These are phyloP conservation scores for Protonemura montana DNA, from an alignment of 2,888 invertebrate genomes.

Conservation along the genomic window DNA sequence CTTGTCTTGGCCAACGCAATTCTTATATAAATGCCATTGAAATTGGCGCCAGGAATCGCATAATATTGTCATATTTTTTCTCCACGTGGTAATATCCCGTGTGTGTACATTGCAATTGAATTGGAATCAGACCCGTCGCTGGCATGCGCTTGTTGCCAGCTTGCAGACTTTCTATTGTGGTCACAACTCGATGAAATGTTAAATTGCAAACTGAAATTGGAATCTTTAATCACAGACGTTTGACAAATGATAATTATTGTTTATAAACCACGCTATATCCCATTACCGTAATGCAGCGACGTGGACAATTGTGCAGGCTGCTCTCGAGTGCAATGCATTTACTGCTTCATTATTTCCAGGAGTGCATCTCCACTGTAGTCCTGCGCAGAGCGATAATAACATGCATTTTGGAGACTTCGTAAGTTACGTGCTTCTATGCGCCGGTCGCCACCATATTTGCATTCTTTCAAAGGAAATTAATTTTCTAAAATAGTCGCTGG, in stretches of 20 bases:
- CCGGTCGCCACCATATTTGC: too few species aligned
- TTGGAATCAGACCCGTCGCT: not conserved
- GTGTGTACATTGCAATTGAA: not conserved
- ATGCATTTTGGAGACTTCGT: not conserved
- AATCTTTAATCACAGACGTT: slow-evolving; percentile 18
- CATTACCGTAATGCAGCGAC: not conserved
- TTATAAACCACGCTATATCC: not conserved
- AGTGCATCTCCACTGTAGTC: not conserved
- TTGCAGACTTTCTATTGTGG: slow-evolving; percentile 27
- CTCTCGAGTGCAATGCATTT: not conserved
- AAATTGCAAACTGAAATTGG: slow-evolving; percentile 13
- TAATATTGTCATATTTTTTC: not conserved
- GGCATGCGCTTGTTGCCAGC: not conserved
- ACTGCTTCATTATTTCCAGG: not conserved
- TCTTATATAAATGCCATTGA: not conserved
- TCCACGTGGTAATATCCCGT: not conserved
- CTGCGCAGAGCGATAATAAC: not conserved
- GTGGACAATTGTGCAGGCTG: not conserved
- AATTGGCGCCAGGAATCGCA: not conserved
- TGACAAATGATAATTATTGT: slow-evolving; percentile 1
- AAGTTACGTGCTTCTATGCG: not conserved
- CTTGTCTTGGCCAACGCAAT: not conserved
- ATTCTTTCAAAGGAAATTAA: too few species aligned
- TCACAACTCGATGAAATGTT: not conserved
- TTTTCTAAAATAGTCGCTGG: too few species aligned